Evolutionary conservation across 2,113 vertebrate species (phyloP).

Genomic region (Montifringilla adamsi): DNA sequence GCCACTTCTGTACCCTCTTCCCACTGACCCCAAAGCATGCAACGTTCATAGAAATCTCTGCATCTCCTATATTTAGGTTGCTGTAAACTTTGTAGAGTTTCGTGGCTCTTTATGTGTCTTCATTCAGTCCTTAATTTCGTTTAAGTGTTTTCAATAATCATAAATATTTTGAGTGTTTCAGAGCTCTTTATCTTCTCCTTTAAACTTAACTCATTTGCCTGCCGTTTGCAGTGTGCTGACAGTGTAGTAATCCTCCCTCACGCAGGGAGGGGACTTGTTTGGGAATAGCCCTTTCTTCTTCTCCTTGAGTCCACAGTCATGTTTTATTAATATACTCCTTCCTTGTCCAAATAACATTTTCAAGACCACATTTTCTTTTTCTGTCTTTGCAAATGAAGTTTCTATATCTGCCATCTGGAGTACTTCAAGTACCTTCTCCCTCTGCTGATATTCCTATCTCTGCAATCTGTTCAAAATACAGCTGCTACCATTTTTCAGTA

Average conservation of each 20-base stretch:
- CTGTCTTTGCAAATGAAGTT: constrained; percentile 3
- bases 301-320: not conserved
- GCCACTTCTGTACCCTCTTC: not conserved
- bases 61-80: not conserved
- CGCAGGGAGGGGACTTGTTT: not conserved
- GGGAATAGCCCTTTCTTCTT: not conserved
- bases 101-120: not conserved
- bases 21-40: not conserved
- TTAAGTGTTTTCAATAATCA: not conserved
- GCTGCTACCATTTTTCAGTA: not conserved
- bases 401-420: not conserved
- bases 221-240: not conserved
- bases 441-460: not conserved
- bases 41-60: accelerated
- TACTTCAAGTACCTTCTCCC: not conserved
- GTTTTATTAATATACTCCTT: constrained; percentile 10
- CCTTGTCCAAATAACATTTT: constrained; percentile 23
- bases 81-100: not conserved
- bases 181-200: not conserved
- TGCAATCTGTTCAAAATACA: not conserved
- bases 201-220: not conserved
- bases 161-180: not conserved
- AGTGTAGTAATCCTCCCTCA: not conserved
- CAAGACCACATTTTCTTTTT: constrained; percentile 1
- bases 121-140: not conserved